These are phyloP conservation scores for Lycaena phlaeas DNA, from an alignment of 2,888 invertebrate genomes.

Conservation along the genomic window DNA sequence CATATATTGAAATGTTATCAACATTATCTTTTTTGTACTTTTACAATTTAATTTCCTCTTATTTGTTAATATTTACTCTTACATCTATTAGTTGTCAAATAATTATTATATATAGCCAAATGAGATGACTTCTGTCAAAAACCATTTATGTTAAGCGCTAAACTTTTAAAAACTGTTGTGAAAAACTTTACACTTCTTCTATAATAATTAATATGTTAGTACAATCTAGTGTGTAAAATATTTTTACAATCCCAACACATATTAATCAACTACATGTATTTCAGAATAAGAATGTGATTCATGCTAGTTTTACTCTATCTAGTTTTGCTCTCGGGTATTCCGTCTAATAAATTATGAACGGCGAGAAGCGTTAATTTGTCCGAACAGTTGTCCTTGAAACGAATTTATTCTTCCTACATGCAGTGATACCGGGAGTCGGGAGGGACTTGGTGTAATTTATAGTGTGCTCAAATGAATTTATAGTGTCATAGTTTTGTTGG, in stretches of 20 bases:
- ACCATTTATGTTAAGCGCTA: too few relatives aligned
- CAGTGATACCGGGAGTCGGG: neutral
- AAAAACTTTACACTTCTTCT: too few relatives aligned
- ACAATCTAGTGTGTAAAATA: neutral
- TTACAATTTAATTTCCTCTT: too few relatives aligned
- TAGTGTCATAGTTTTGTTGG: slow-evolving; percentile 46
- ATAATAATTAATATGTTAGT: too few relatives aligned
- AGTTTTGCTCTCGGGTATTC: slow-evolving; percentile 10
- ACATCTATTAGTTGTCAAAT: too few relatives aligned
- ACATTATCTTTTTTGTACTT: too few relatives aligned
- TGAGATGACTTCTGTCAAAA: too few relatives aligned
- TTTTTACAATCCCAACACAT: neutral
- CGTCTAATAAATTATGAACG: slow-evolving; percentile 10
- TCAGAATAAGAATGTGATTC: slow-evolving; percentile 9
- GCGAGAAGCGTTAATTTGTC: slow-evolving; percentile 11
- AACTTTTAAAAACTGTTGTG: too few relatives aligned
- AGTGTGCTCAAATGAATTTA: slow-evolving; percentile 37
- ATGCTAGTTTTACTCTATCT: slow-evolving; percentile 11
- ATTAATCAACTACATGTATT: neutral
- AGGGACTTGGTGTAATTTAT: slow-evolving; percentile 31
- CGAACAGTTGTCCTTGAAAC: slow-evolving; percentile 13
- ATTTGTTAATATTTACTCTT: too few relatives aligned
- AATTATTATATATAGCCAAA: too few relatives aligned
- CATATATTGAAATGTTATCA: too few relatives aligned
- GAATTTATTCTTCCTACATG: slow-evolving; percentile 11